Evolutionary conservation across 2,113 vertebrate species (phyloP).

Genomic region (Cairina moschata): DNA sequence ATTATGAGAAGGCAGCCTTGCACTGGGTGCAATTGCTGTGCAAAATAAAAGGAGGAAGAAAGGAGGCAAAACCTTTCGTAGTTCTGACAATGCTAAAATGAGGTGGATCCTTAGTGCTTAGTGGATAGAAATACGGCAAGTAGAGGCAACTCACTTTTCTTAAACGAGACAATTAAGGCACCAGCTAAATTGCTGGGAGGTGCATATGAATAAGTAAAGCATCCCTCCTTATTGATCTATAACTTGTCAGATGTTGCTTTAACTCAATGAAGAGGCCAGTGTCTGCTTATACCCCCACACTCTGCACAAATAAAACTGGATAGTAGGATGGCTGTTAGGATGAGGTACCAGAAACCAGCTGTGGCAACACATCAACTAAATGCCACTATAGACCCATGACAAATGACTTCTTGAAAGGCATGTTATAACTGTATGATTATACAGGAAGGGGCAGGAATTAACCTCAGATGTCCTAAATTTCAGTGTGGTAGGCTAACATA

Average conservation of each 20-base stretch:
- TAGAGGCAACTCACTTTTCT: slow-evolving; percentile 7
- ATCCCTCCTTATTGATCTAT: slow-evolving; percentile 4
- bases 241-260: slow-evolving; percentile 42
- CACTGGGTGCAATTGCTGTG: neutral
- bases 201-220: slow-evolving; percentile 52
- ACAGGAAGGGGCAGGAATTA: neutral
- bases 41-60: neutral
- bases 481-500: neutral
- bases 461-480: neutral
- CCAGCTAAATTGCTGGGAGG: slow-evolving; percentile 30
- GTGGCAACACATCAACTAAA: neutral
- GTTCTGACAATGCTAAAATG: neutral
- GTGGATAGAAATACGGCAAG: neutral
- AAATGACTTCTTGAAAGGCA: neutral
- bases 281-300: neutral
- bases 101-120: neutral
- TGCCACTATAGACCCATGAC: neutral
- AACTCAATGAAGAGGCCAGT: neutral
- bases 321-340: neutral
- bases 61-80: neutral
- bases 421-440: neutral
- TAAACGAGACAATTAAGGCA: neutral
- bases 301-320: neutral
- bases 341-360: neutral
- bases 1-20: neutral